Evolutionary conservation across 30 jellyfish, hydroid and myxozoan genomes (phyloP).

Genomic region (Turritopsis dohrnii): DNA sequence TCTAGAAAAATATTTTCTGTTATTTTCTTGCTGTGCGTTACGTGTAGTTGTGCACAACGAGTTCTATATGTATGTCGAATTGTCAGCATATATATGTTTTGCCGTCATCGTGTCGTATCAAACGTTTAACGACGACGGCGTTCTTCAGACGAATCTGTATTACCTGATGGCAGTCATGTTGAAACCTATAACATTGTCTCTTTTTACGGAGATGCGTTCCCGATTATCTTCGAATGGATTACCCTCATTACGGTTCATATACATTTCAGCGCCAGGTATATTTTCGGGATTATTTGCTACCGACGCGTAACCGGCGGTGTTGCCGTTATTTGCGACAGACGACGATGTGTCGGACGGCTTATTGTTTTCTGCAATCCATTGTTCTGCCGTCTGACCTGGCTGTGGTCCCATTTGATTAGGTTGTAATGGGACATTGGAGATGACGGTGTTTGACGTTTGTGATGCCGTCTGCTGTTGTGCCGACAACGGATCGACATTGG

Average conservation of each 20-base stretch:
- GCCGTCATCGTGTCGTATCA: not conserved
- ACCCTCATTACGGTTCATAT: constrained; percentile 20
- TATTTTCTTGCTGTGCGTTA: not conserved
- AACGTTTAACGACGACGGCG: not conserved
- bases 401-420: constrained; percentile 20
- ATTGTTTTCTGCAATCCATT: constrained; percentile 23
- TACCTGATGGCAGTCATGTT: not conserved
- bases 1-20: not conserved
- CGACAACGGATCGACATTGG: not conserved
- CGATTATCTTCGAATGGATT: constrained; percentile 27
- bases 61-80: not conserved
- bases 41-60: not conserved
- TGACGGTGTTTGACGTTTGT: not conserved
- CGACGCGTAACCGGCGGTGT: constrained; percentile 14
- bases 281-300: constrained; percentile 36
- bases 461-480: constrained; percentile 31
- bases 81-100: not conserved
- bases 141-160: constrained; percentile 2
- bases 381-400: constrained; percentile 38
- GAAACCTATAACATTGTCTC: not conserved
- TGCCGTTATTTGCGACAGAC: constrained; percentile 2
- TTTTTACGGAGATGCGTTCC: constrained; percentile 13
- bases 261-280: constrained; percentile 47
- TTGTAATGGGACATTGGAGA: not conserved
- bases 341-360: constrained; percentile 6